Evolutionary conservation across 2,113 vertebrate genomes (phyloP).

Genomic region (Motacilla alba): DNA sequence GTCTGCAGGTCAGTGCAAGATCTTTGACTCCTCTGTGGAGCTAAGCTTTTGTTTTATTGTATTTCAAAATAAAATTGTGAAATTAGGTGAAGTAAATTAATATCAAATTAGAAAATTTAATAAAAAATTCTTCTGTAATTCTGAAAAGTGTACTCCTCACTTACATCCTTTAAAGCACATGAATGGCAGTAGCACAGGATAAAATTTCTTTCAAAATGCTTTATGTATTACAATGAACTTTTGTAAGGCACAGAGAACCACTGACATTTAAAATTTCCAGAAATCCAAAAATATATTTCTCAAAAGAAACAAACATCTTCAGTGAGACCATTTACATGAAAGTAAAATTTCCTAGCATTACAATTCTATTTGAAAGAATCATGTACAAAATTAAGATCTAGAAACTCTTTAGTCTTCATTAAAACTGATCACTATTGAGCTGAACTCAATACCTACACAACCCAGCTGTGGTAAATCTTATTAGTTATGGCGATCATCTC

Average conservation of each 20-base stretch:
- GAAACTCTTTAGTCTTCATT: neutral
- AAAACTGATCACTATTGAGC: slow-evolving; percentile 11
- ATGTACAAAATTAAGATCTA: neutral
- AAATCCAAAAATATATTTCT: neutral
- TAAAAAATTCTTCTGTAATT: neutral
- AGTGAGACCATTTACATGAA: neutral
- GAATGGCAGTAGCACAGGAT: neutral
- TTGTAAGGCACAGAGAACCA: neutral
- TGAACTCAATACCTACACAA: neutral
- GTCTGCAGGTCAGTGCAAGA: neutral
- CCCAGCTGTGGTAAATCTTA: neutral
- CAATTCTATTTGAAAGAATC: neutral
- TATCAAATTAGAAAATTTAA: neutral
- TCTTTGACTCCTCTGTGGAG: neutral
- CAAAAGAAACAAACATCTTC: neutral
- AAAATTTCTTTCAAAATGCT: slow-evolving; percentile 7
- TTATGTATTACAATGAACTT: neutral
- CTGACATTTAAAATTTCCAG: neutral
- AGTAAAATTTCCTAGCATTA: neutral
- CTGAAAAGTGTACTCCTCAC: neutral
- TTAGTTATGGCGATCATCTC: neutral
- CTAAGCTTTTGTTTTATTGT: neutral
- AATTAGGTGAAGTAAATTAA: neutral
- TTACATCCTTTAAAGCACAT: neutral
- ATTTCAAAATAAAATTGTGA: neutral